Conservation (phyloP, 2,113 vertebrate genomes). For the Ancistrus triradiatus region DNA sequence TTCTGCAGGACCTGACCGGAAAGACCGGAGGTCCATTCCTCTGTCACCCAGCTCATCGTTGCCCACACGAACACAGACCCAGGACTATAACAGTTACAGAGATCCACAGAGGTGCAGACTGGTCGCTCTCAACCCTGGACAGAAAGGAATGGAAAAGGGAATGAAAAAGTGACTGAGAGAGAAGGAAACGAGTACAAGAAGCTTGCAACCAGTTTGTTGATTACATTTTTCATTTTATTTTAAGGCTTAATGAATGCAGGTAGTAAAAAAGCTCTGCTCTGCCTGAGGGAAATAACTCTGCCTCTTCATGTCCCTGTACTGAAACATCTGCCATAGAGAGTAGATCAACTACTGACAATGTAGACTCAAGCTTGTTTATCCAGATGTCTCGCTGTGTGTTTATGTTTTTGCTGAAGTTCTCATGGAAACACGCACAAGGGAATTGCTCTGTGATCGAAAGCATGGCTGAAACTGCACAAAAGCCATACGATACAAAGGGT, state of each 20-base stretch:
- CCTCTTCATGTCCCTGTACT: slow-evolving; percentile 8
- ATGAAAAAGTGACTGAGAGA: background rate
- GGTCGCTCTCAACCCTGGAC: slow-evolving; percentile 12
- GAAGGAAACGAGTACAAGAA: too few relatives aligned
- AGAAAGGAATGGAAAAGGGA: background rate
- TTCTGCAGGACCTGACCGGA: slow-evolving; percentile 67
- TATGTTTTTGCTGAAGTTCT: slow-evolving; percentile 14
- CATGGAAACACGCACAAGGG: slow-evolving; percentile 35
- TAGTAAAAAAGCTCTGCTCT: background rate
- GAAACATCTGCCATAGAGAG: slow-evolving; percentile 14
- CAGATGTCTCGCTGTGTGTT: slow-evolving; percentile 9
- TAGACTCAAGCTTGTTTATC: slow-evolving; percentile 23
- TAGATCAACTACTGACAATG: background rate
- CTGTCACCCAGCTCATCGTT: slow-evolving; percentile 75
- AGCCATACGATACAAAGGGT: too few relatives aligned
- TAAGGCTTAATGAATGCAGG: background rate
- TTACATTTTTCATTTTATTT: too few relatives aligned
- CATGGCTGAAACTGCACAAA: background rate
- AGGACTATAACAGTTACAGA: slow-evolving; percentile 11
- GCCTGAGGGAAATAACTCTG: slow-evolving; percentile 19
- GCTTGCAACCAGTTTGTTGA: too few relatives aligned
- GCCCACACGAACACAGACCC: background rate
- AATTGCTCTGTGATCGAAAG: slow-evolving; percentile 14
- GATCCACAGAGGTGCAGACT: background rate
- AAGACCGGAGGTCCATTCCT: slow-evolving; percentile 75